Conservation (phyloP, 2,113 vertebrate genomes). For the Geococcyx californianus region DNA sequence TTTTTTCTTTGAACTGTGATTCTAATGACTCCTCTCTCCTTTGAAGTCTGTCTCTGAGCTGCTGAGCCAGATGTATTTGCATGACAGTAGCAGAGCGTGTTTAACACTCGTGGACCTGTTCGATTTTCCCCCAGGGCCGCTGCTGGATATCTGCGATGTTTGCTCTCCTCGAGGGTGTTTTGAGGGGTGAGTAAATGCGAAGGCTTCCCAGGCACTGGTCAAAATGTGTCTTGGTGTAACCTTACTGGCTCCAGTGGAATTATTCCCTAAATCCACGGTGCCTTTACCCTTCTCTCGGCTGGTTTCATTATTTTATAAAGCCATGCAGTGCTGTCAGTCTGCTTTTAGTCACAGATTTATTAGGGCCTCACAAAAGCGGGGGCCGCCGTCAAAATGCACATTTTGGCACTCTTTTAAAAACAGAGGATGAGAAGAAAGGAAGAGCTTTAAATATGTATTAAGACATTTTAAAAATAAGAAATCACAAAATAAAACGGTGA, state of each 20-base stretch:
- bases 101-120: neutral
- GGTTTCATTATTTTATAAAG: neutral
- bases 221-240: neutral
- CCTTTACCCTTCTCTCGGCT: neutral
- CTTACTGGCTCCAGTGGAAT: neutral
- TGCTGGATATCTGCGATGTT: neutral
- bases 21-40: constrained; percentile 54
- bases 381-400: neutral
- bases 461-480: neutral
- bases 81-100: neutral
- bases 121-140: neutral
- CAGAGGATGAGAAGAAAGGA: neutral
- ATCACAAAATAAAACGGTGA: neutral
- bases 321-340: neutral
- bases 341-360: neutral
- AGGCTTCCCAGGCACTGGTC: neutral
- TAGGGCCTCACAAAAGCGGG: neutral
- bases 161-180: neutral
- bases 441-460: neutral
- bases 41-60: constrained; percentile 57
- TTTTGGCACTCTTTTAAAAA: neutral
- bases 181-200: neutral
- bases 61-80: constrained; percentile 53
- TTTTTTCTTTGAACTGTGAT: constrained; percentile 55
- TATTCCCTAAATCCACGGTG: neutral